These are phyloP conservation scores for Hylomyscus alleni DNA, from an alignment of 2,797 vertebrate species.

Conservation along the genomic window DNA sequence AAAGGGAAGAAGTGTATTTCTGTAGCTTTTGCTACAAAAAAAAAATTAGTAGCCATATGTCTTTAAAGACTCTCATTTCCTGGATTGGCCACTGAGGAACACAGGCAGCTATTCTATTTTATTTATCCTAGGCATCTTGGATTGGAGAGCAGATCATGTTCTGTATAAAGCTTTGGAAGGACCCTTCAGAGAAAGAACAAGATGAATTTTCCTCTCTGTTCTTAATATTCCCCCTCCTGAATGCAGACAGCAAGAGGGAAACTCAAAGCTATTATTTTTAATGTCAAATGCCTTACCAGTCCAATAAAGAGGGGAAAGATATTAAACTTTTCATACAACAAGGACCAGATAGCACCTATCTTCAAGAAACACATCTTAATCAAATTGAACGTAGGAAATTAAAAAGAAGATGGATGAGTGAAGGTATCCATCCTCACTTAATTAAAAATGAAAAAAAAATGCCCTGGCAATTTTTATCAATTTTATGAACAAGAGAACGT, in stretches of 20 bases:
- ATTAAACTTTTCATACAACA: conserved; percentile 84
- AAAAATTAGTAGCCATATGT: conserved; percentile 57
- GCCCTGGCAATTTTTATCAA: conserved; percentile 70
- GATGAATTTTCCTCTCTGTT: conserved; percentile 81
- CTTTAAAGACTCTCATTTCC: conserved; percentile 81
- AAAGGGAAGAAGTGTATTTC: conserved; percentile 39
- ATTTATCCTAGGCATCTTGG: conserved; percentile 76
- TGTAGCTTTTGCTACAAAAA: conserved; percentile 44
- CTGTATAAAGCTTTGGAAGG: conserved; percentile 70
- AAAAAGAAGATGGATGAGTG: conserved; percentile 81
- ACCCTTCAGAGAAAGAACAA: conserved; percentile 78
- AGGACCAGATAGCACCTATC: conserved; percentile 83
- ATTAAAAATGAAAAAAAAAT: conserved; percentile 79
- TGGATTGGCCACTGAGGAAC: conserved; percentile 69
- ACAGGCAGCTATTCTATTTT: conserved; percentile 70
- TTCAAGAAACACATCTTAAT: conserved; percentile 85
- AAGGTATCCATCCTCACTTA: conserved; percentile 81
- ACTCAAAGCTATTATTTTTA: conserved; percentile 85
- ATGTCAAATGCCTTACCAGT: conserved; percentile 83
- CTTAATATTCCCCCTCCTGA: conserved; percentile 77
- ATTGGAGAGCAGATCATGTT: conserved; percentile 65
- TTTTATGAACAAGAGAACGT: conserved; percentile 66
- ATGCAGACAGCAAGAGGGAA: conserved; percentile 79
- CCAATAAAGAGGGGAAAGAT: conserved; percentile 81
- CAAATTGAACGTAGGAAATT: conserved; percentile 85